Base-by-base conservation (phyloP, 2,888 invertebrate genomes). In the Drosophila leonis region DNA sequence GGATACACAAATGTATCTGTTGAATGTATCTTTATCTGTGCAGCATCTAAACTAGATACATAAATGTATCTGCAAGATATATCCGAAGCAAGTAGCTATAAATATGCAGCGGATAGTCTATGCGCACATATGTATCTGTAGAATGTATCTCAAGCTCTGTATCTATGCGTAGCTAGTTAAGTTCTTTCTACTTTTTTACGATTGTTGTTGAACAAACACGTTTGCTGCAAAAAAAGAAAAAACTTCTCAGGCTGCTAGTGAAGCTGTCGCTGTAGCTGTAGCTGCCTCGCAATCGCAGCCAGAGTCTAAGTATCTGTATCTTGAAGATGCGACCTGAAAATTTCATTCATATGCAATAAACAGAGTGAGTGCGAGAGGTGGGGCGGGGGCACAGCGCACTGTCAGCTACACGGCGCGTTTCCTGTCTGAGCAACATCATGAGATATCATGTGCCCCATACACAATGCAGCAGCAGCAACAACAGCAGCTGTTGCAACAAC, bases 301-400 rank as follows among this genome's bases (percentile, higher is more conserved):
- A 18, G 51, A 13, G 33, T 33, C 51, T 13, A 24, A 52, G 49
- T 33, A 33, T 33, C 49, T 57, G 83, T 82, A 82, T 72, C 80
- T 82, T 76, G 42, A 76, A 75, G 81, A 83, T 55, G 69, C 64
- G 59, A 62, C 12, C 42, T 61, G 60, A 62, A 82, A 80, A 77
- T 87, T 89, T 87, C 85, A 79, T 89, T 89, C 88, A 89, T 81
- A 83, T 83, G 82, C 79, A 74, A 65, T 61, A 15, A 41, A 29
- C 27, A 42, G 29, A 29, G 29, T 10, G 27, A 8, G 54, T 7
- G 27, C 4, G 20, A 55, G 52, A 35, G 42, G 18, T 18, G 18
- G 9, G 51, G 42, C n/a, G 59, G 56, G 48, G 46, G 31, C 35
- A 31, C 13, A 54, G 39, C 10, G 51, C 37, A 49, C 41, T 31